Percentiles rank a stretch among this genome's conserved stretches.
phyloP scores from a whole-genome alignment of 2,797 vertebrate species.

The Sebastolobus alascanus region DNA sequence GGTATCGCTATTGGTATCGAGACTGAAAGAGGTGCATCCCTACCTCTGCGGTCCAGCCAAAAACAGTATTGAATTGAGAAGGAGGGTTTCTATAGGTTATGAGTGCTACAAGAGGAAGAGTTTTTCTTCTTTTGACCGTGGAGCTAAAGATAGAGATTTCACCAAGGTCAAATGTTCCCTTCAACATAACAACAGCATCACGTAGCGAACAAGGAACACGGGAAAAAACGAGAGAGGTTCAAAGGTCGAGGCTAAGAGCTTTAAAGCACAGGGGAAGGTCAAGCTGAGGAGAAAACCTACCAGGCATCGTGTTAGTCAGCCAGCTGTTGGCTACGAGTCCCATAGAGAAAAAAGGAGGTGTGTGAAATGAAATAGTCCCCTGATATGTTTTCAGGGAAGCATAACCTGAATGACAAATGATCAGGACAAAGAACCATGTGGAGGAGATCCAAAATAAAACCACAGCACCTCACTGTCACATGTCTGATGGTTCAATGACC shows the following conservation, averaged over 20 bases:
- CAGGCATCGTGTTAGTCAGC: neutral
- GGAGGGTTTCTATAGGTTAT: neutral
- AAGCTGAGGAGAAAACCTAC: neutral
- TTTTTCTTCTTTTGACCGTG: neutral
- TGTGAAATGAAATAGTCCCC: constrained; percentile 8
- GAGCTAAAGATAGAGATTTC: neutral
- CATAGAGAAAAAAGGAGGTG: neutral
- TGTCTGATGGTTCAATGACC: constrained; percentile 9
- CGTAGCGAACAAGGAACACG: neutral
- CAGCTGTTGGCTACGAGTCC: neutral
- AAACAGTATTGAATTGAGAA: neutral
- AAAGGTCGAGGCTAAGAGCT: neutral
- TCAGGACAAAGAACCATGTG: neutral
- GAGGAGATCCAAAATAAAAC: constrained; percentile 14
- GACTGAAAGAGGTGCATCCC: no score
- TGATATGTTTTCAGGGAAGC: neutral
- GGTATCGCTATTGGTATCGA: no score
- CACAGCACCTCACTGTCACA: neutral
- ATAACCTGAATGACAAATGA: neutral
- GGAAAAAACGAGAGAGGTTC: neutral
- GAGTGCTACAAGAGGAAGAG: neutral
- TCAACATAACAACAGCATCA: neutral
- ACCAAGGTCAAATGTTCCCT: neutral
- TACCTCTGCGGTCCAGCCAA: fast-evolving
- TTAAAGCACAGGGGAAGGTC: neutral